Conservation (phyloP, 2,113 vertebrate genomes). For the Sinocyclocheilus anshuiensis region DNA sequence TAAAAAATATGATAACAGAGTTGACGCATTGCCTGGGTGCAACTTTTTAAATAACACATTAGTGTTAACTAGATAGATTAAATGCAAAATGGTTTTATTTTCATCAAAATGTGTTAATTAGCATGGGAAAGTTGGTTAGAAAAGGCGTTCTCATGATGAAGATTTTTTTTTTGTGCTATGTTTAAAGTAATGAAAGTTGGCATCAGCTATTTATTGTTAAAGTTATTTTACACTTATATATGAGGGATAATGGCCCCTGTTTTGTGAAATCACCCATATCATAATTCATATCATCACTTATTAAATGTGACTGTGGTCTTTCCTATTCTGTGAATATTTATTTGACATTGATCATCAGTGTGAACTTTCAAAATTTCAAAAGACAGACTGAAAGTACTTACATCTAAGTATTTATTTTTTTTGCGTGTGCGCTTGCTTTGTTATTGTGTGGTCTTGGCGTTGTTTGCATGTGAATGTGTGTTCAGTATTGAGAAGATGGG, state of each 20-base stretch:
- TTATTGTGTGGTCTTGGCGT: background rate
- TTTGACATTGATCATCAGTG: background rate
- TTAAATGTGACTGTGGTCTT: background rate
- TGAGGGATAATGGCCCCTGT: background rate
- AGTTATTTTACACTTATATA: too few relatives aligned
- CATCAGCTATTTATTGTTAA: background rate
- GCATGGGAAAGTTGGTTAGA: background rate
- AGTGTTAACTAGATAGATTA: too few relatives aligned
- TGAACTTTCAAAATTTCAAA: background rate
- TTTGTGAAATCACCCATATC: background rate
- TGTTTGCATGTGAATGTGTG: constrained; percentile 7
- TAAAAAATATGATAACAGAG: too few relatives aligned
- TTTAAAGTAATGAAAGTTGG: background rate
- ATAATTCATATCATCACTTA: background rate
- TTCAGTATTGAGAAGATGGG: constrained; percentile 28
- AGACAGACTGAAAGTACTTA: background rate
- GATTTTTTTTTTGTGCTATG: background rate
- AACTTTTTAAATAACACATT: too few relatives aligned
- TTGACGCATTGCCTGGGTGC: too few relatives aligned
- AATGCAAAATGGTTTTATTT: too few relatives aligned
- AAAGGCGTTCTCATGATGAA: background rate
- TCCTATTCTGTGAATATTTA: background rate
- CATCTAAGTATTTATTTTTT: background rate
- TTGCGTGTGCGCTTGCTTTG: background rate
- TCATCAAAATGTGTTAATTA: background rate